Base-by-base conservation (phyloP, 1,140 invertebrate genomes). In the Dolichoris vasculosae region DNA sequence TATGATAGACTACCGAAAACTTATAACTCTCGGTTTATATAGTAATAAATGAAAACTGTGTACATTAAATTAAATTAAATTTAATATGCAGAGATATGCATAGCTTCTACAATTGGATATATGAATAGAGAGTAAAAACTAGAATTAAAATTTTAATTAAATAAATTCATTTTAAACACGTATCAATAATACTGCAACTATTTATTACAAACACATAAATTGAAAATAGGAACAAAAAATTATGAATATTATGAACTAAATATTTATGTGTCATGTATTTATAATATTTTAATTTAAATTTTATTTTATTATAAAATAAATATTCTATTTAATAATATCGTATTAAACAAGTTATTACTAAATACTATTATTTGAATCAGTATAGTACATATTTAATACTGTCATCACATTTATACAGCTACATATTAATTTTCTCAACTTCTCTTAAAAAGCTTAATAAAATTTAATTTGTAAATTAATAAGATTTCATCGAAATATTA, bases 61-160 rank as follows among this genome's bases (percentile, higher is more conserved):
- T 26, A 35, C 15, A 59, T 78, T 63, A 63, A 78, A 78, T 78
- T 59, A 26, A 78, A 78, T 78, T 59, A 38, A 78, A 78, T 78
- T 59, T 78, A 6, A 59, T 78, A 78, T 26, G 51, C 51, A 32
- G 75, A 77, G 75, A 35, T 77, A 77, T 55, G 75, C 75, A 23
- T 20, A 38, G 15, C 48, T 78, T 17, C 32, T 26, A 63, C 32
- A 78, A 78, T 78, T 78, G 63, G 17, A 55, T 63, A 55, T 78
- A 59, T 17, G 30, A 78, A 59, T 2, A 59, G 51, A 78, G 48
- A 78, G 35, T 35, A 20, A 78, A 59, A 59, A 17, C 13, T 73
- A 48, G n/a, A 55, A 38, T 77, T 77, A 77, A 48, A 35, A 51
- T 55, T 77, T 59, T 32, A 26, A 63, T 35, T 9, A 59, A 11